Conservation (phyloP, 1,140 invertebrate genomes). For the Leptopilina clavipes region DNA sequence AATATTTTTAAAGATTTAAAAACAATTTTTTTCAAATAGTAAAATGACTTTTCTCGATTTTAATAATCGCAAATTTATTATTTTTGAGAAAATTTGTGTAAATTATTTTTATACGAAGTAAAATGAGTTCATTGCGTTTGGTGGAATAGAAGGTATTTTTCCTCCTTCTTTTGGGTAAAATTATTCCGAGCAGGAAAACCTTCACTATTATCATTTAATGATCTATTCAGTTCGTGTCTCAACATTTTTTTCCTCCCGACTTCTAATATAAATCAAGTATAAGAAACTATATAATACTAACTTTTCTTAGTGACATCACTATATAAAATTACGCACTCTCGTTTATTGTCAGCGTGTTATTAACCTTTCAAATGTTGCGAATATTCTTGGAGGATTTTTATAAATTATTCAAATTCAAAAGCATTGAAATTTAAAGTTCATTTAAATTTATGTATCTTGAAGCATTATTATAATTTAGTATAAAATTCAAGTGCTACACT, state of each 20-base stretch:
- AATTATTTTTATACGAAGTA: background rate
- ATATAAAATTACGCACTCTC: background rate
- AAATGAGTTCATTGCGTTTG: background rate
- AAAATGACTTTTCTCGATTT: no score
- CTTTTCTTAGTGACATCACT: conserved; percentile 11
- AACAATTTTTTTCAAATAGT: no score
- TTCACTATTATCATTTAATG: background rate
- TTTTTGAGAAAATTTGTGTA: background rate
- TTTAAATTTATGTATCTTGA: background rate
- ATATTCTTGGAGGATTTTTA: background rate
- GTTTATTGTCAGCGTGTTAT: background rate
- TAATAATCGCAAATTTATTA: background rate
- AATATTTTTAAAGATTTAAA: no score
- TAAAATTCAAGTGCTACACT: no score
- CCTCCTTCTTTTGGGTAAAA: background rate
- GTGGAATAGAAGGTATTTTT: background rate
- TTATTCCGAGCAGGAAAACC: conserved; percentile 8
- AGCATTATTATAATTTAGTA: no score
- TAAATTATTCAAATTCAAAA: background rate
- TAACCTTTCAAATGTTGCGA: conserved; percentile 3
- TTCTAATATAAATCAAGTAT: background rate
- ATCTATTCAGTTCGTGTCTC: background rate
- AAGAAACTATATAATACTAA: background rate
- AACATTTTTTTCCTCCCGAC: background rate
- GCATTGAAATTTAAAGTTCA: background rate